Percentiles rank a stretch among this genome's conserved stretches.
Evolutionary conservation across 92 coral and sea anemone species (phyloP).

Genomic region (Parazoanthus swiftii): DNA sequence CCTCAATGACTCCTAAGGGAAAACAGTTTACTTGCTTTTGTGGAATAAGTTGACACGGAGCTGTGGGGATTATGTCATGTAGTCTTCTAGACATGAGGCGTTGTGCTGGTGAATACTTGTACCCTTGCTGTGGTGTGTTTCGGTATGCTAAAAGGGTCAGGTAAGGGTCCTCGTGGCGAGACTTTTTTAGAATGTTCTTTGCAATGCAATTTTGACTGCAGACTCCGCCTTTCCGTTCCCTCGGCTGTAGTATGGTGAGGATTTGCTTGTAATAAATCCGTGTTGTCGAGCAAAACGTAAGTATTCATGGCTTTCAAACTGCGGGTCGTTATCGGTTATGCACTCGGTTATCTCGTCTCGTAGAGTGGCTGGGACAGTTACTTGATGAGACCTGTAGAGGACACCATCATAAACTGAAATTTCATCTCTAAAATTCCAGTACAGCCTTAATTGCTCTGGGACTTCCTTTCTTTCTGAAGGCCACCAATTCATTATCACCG

Average conservation of each 20-base stretch:
- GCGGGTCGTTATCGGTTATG: slow-evolving; percentile 43
- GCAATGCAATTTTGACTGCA: slow-evolving; percentile 43
- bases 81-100: slow-evolving; percentile 49
- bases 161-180: slow-evolving; percentile 44
- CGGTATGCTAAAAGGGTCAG: slow-evolving; percentile 45
- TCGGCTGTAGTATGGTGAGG: slow-evolving; percentile 43
- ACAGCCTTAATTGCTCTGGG: slow-evolving; percentile 23
- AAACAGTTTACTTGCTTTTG: not conserved
- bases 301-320: slow-evolving; percentile 39
- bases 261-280: slow-evolving; percentile 36
- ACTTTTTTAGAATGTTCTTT: slow-evolving; percentile 24
- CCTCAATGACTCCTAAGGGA: too few species aligned
- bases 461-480: slow-evolving; percentile 37
- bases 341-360: slow-evolving; percentile 51
- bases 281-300: slow-evolving; percentile 26
- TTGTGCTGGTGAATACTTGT: slow-evolving; percentile 34
- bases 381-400: slow-evolving; percentile 37
- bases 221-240: slow-evolving; percentile 43
- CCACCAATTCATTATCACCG: not conserved
- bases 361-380: slow-evolving; percentile 49
- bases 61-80: slow-evolving; percentile 44
- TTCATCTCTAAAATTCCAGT: slow-evolving; percentile 32
- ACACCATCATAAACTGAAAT: slow-evolving; percentile 38
- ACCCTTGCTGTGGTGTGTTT: slow-evolving; percentile 42
- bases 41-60: slow-evolving; percentile 33